Conservation (phyloP, 2,113 vertebrate genomes). For the Nettapus auritus region DNA sequence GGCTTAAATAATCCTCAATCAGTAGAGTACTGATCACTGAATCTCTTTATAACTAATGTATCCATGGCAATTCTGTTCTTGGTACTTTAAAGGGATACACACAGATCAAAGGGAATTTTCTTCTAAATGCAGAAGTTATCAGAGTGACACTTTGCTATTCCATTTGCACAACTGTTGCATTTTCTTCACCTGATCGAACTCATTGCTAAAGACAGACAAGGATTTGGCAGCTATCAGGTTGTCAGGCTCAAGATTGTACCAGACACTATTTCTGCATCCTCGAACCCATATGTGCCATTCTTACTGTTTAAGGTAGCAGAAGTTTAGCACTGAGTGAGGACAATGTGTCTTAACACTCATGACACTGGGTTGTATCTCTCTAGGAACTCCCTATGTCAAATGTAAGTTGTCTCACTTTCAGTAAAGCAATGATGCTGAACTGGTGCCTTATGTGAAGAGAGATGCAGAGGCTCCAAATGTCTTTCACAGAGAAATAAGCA, state of each 20-base stretch:
- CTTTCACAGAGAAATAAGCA: not conserved
- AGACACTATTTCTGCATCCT: not conserved
- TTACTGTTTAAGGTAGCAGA: not conserved
- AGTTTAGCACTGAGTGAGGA: not conserved
- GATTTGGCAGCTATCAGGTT: not conserved
- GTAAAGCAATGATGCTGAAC: not conserved
- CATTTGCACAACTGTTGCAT: not conserved
- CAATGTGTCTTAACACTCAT: not conserved
- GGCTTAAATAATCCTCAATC: not conserved
- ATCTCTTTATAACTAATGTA: not conserved
- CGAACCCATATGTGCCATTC: not conserved
- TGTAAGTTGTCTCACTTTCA: not conserved
- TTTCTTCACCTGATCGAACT: not conserved
- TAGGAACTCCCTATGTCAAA: not conserved
- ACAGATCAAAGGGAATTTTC: not conserved
- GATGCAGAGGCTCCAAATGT: rapidly evolving
- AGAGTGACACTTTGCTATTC: not conserved
- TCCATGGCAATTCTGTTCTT: not conserved
- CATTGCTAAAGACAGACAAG: not conserved
- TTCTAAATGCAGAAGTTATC: not conserved
- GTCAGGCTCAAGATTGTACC: not conserved
- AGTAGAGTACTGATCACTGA: not conserved
- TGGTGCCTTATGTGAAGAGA: not conserved
- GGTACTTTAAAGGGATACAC: not conserved
- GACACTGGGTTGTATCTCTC: not conserved